Percentiles rank a stretch among this genome's conserved stretches.
Evolutionary conservation across 1,140 invertebrate species (phyloP).

Genomic region (Bombyx mori): DNA sequence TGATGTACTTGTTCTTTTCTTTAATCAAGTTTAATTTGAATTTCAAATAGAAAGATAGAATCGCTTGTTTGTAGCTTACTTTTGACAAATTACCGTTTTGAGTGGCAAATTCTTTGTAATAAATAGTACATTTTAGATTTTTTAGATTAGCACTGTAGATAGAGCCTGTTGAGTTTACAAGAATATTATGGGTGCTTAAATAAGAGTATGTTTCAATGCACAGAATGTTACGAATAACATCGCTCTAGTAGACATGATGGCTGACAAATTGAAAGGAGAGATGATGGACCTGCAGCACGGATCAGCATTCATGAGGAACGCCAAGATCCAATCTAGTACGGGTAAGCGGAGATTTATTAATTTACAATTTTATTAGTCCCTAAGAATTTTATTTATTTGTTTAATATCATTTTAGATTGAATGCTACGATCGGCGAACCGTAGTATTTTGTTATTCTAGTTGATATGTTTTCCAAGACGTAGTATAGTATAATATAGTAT

Average conservation of each 20-base stretch:
- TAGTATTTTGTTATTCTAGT: background rate
- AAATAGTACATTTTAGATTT: too few relatives aligned
- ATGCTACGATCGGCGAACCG: background rate
- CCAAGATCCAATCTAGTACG: slow-evolving; percentile 79
- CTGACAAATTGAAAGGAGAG: slow-evolving; percentile 89
- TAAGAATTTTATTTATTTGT: background rate
- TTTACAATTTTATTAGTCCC: background rate
- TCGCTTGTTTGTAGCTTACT: too few relatives aligned
- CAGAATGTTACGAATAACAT: slow-evolving; percentile 86
- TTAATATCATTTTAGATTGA: background rate
- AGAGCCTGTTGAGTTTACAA: too few relatives aligned
- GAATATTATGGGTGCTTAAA: too few relatives aligned
- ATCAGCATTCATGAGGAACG: slow-evolving; percentile 84
- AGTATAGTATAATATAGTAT: too few relatives aligned
- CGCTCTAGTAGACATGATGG: slow-evolving; percentile 84
- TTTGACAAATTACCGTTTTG: too few relatives aligned
- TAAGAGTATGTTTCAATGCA: slow-evolving; percentile 13
- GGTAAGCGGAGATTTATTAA: slow-evolving; percentile 22
- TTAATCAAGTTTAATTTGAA: too few relatives aligned
- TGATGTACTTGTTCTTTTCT: too few relatives aligned
- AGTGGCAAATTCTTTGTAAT: too few relatives aligned
- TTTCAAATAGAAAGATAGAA: too few relatives aligned
- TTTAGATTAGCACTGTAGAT: too few relatives aligned
- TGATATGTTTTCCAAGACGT: background rate
- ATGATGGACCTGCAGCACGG: slow-evolving; percentile 92